Conservation (phyloP, 1,140 invertebrate genomes). For the Bemisia tabaci region DNA sequence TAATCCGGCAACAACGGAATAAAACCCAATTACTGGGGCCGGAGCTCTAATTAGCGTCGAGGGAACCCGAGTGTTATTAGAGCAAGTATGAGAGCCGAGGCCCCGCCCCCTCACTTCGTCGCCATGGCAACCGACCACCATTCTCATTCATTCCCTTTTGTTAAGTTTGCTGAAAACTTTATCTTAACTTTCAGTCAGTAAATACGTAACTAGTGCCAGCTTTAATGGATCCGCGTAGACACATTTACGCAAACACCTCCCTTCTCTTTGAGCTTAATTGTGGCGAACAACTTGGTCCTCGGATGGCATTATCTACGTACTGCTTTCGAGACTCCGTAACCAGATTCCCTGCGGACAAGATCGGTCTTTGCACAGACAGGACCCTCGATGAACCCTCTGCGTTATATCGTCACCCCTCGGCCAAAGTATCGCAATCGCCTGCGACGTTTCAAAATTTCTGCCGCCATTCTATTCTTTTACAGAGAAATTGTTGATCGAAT, state of each 20-base stretch:
- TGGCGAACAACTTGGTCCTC: not conserved
- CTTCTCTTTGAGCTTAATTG: not conserved
- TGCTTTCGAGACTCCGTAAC: too few species aligned
- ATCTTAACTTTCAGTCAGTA: not conserved
- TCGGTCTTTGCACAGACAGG: too few species aligned
- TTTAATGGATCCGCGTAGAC: not conserved
- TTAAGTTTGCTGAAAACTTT: not conserved
- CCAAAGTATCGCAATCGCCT: too few species aligned
- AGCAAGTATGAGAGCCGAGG: not conserved
- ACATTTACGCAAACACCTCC: not conserved
- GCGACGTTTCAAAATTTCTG: too few species aligned
- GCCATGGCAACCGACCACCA: not conserved
- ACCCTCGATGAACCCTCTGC: too few species aligned
- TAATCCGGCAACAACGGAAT: too few species aligned
- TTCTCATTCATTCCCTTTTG: not conserved
- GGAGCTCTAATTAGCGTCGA: not conserved
- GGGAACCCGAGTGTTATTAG: not conserved
- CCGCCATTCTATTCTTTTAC: too few species aligned
- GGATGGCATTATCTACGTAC: not conserved
- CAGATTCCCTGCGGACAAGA: too few species aligned
- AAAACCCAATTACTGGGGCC: not conserved
- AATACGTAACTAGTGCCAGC: not conserved
- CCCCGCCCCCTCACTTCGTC: not conserved
- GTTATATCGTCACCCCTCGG: too few species aligned
- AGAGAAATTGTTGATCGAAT: too few species aligned